Evolutionary conservation across 1,140 invertebrate species (phyloP).

Genomic region (Megathymus violae): DNA sequence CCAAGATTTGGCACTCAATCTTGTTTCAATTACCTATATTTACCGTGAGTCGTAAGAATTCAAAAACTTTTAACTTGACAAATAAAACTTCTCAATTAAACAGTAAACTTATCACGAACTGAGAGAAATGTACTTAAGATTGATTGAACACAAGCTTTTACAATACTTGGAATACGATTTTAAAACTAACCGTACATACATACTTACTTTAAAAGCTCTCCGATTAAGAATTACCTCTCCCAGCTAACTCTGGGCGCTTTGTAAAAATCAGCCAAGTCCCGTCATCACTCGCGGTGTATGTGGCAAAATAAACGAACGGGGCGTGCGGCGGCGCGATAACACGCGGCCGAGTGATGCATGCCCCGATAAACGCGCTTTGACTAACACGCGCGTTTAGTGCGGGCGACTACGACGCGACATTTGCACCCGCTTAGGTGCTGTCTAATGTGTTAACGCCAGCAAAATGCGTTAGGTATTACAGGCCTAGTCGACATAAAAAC

Average conservation of each 20-base stretch:
- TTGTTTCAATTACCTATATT: too few species aligned
- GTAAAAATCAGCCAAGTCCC: slow-evolving; percentile 34
- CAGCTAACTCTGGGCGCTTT: slow-evolving; percentile 14
- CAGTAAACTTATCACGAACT: too few species aligned
- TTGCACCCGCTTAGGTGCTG: too few species aligned
- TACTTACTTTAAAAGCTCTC: background rate
- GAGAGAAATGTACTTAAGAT: background rate
- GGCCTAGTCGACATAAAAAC: too few species aligned
- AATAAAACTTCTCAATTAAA: too few species aligned
- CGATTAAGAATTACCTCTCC: slow-evolving; percentile 11
- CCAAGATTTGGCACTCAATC: too few species aligned
- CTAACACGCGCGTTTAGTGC: slow-evolving; percentile 23
- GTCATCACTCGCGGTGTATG: slow-evolving; percentile 35
- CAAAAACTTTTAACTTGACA: too few species aligned
- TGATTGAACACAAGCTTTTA: background rate
- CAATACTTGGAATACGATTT: too few species aligned
- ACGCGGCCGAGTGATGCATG: slow-evolving; percentile 42
- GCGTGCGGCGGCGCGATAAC: slow-evolving; percentile 42
- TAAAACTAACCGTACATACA: background rate
- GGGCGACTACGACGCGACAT: slow-evolving; percentile 3
- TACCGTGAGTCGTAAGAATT: too few species aligned
- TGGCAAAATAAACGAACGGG: slow-evolving; percentile 41
- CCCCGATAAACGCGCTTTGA: slow-evolving; percentile 40
- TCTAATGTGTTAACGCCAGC: too few species aligned
- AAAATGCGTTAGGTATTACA: too few species aligned